Percentiles rank a stretch among this genome's conserved stretches.
phyloP scores from a whole-genome alignment of 37 sponge, comb jelly and placozoan species.

The Amphimedon queenslandica region DNA sequence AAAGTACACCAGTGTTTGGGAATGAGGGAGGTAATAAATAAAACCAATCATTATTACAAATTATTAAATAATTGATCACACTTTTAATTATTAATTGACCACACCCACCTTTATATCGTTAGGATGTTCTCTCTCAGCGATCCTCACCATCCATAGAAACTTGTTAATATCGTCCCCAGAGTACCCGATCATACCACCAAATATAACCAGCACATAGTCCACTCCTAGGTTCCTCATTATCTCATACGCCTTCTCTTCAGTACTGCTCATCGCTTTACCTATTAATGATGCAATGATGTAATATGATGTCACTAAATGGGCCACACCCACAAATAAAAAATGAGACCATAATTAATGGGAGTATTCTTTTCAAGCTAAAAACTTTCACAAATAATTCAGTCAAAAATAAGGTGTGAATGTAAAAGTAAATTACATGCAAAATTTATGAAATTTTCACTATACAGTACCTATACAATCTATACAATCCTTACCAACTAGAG shows the following conservation, averaged over 20 bases:
- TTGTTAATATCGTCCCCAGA: slow-evolving; percentile 99
- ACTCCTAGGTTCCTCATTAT: slow-evolving; percentile 96
- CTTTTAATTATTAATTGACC: background rate
- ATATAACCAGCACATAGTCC: slow-evolving; percentile 97
- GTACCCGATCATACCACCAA: slow-evolving; percentile 99
- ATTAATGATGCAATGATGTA: no score
- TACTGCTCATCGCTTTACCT: slow-evolving; percentile 98
- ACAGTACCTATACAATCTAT: background rate
- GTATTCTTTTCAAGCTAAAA: no score
- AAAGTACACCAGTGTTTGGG: no score
- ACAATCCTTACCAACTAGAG: slow-evolving; percentile 76
- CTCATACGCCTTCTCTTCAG: slow-evolving; percentile 88
- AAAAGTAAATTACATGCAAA: no score
- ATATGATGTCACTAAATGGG: no score
- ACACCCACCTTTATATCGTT: slow-evolving; percentile 95
- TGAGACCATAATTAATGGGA: no score
- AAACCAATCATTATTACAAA: no score
- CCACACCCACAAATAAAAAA: no score
- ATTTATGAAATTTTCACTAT: no score
- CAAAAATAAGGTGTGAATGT: no score
- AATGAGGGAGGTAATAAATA: no score
- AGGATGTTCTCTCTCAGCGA: slow-evolving; percentile 99
- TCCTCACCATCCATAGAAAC: slow-evolving; percentile 99
- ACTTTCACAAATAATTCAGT: no score
- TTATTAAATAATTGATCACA: background rate